Conservation (phyloP, 2,113 vertebrate species). For the Xiphorhynchus elegans region DNA sequence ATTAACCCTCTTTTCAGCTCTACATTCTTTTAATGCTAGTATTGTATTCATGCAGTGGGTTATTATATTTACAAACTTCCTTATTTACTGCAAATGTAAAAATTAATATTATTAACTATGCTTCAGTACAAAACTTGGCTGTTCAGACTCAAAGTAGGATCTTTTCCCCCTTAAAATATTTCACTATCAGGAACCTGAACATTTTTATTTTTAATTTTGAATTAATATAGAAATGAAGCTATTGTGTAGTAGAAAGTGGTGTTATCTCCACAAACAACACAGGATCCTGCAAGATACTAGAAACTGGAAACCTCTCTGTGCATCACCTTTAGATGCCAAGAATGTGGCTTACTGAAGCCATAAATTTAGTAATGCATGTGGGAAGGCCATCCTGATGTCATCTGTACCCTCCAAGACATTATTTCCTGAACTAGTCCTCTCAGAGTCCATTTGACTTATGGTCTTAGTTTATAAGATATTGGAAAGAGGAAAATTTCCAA, state of each 20-base stretch:
- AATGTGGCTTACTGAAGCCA: not conserved
- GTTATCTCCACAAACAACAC: not conserved
- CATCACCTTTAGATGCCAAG: not conserved
- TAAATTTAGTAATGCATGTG: not conserved
- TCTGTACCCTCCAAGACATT: not conserved
- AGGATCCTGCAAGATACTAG: not conserved
- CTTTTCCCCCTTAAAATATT: not conserved
- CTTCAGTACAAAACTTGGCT: not conserved
- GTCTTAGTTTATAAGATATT: not conserved
- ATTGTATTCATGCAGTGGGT: not conserved
- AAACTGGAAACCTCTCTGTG: not conserved
- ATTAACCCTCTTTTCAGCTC: slow-evolving; percentile 30
- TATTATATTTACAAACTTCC: not conserved
- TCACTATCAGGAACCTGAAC: not conserved
- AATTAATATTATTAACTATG: slow-evolving; percentile 26
- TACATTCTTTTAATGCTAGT: not conserved
- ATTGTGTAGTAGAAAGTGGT: not conserved
- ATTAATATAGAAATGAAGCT: not conserved
- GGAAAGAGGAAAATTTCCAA: not conserved
- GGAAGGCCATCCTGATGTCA: not conserved
- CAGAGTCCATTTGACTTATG: not conserved
- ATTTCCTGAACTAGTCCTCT: not conserved
- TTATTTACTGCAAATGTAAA: slow-evolving; percentile 39
- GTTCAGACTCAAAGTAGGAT: not conserved
- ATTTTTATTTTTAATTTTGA: not conserved